phyloP scores from a whole-genome alignment of 1,140 invertebrate genomes.

The Ceratoteleas bidentatus region DNA sequence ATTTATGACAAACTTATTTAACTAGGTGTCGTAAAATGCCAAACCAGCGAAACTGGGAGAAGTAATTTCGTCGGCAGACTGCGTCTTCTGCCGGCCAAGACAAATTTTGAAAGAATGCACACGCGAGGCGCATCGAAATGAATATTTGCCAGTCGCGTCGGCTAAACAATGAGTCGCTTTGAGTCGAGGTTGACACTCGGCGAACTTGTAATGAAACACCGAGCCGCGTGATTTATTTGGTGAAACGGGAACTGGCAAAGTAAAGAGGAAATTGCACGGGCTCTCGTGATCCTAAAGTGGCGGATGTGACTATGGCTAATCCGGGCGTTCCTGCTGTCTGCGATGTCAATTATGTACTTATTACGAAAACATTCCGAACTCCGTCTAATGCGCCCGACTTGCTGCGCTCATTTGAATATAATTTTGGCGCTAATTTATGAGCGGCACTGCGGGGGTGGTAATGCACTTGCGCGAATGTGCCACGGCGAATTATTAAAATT shows the following conservation, averaged over 20 bases:
- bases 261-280: conserved; percentile 62
- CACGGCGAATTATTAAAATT: neutral
- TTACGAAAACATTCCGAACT: conserved; percentile 61
- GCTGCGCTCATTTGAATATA: conserved; percentile 43
- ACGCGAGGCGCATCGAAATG: conserved; percentile 28
- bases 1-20: no score
- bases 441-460: neutral
- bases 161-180: conserved; percentile 51
- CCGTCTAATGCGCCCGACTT: conserved; percentile 37
- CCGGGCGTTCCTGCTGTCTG: conserved; percentile 53
- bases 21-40: no score
- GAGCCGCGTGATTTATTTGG: conserved; percentile 59
- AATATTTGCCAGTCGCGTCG: conserved; percentile 42
- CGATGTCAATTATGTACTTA: conserved; percentile 62
- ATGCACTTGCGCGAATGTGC: conserved; percentile 2
- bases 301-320: conserved; percentile 61
- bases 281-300: conserved; percentile 43
- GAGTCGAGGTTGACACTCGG: conserved; percentile 56
- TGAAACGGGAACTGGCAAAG: conserved; percentile 63
- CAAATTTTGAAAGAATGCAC: conserved; percentile 7
- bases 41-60: no score
- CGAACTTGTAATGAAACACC: conserved; percentile 60
- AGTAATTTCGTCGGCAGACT: neutral
- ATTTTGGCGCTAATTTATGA: conserved; percentile 49
- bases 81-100: no score